Base-by-base conservation (phyloP, 2,113 vertebrate genomes). In the Plestiodon gilberti region DNA sequence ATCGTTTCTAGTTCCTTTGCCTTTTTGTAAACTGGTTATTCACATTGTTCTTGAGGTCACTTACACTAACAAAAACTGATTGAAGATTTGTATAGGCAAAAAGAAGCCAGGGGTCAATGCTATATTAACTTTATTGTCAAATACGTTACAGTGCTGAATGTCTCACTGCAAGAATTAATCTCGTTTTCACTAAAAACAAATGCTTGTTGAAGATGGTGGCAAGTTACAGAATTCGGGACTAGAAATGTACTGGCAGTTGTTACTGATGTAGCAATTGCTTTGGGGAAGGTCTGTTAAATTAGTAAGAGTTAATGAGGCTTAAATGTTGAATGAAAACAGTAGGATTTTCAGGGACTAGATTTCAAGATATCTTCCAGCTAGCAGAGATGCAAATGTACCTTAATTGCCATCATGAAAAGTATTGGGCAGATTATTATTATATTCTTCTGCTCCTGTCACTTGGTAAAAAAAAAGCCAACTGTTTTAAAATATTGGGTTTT, bases 311-410 rank as follows among this genome's bases (percentile, higher is more conserved):
- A 78, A 8, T 83, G 55, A 57, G 55, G 55, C 55, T 57, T 57
- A 17, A 57, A 57, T 57, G 55, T 92, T 87, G 30, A 62, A 80
- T 89, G 30, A 62, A 87, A 81, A 61, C 74, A 17, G 15, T 86
- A 59, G n/a, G 35, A 62, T 79, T 82, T 87, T 28, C 81, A 62
- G 79, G 48, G 48, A 25, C 1, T 1, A 0, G 17, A 61, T 77
- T 0, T 91, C 65, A 82, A 82, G 88, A 85, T 35, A 74, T 76
- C 67, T 87, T 83, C 14, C 76, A 80, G 35, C 82, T 38, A 25
- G 6, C 55, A 57, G 55, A 57, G 55, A 57, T 11, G 55, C 55
- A 57, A 57, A 57, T 57, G 11, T 17, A 55, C 52, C 11, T 55
- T 11, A 55, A 7, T 57, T 57, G 55, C 55, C 11, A 57, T 57